Conservation (phyloP, 2,797 vertebrate species). For the Borostomias antarcticus region DNA sequence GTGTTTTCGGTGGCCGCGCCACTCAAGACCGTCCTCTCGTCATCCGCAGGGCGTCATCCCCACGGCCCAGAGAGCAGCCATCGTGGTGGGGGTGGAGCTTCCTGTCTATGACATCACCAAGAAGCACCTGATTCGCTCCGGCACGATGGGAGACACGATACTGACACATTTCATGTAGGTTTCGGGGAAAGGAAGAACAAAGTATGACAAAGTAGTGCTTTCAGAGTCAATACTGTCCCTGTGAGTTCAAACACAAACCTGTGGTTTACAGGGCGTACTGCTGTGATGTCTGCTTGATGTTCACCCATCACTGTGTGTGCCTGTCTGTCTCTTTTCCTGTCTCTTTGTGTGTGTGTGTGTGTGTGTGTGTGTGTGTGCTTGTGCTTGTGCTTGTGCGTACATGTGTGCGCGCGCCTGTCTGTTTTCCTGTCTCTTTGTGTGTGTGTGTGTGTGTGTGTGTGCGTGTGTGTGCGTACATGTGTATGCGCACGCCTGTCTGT, state of each 20-base stretch:
- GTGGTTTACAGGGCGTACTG: too few relatives aligned
- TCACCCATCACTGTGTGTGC: neutral
- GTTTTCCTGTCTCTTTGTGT: too few relatives aligned
- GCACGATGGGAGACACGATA: constrained; percentile 91
- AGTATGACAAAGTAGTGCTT: neutral
- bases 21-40: neutral
- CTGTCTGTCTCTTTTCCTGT: neutral
- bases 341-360: neutral
- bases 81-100: constrained; percentile 94
- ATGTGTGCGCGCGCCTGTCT: neutral
- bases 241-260: too few relatives aligned
- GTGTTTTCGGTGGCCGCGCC: neutral
- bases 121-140: constrained; percentile 92
- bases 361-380: neutral
- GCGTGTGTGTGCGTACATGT: neutral
- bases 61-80: constrained; percentile 93
- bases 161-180: constrained; percentile 91
- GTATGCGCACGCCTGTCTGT: neutral
- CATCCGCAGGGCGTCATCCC: constrained; percentile 89
- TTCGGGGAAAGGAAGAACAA: neutral
- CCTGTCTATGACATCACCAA: constrained; percentile 97
- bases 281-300: neutral
- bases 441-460: neutral
- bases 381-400: neutral
- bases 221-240: neutral